These are phyloP conservation scores for Caenorhabditis japonica DNA, from an alignment of 2,888 invertebrate genomes.

Conservation along the genomic window DNA sequence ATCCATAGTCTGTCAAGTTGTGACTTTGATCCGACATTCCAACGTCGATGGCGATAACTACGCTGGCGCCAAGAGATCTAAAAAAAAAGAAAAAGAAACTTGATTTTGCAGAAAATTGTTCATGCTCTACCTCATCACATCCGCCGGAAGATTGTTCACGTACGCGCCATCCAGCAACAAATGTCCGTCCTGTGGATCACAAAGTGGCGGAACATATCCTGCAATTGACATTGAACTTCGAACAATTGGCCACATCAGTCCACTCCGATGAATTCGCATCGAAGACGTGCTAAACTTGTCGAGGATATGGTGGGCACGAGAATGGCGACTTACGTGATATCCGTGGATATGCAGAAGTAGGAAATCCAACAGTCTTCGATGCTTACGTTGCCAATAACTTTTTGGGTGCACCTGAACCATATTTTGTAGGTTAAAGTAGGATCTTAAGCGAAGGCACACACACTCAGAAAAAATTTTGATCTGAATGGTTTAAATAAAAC, in stretches of 20 bases:
- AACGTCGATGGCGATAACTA: slow-evolving; percentile 96
- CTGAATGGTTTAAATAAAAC: neutral
- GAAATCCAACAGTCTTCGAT: slow-evolving; percentile 99
- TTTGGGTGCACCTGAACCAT: slow-evolving; percentile 78
- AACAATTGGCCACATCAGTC: slow-evolving; percentile 92
- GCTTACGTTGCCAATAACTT: slow-evolving; percentile 91
- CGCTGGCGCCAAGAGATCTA: slow-evolving; percentile 90
- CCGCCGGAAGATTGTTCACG: slow-evolving; percentile 99
- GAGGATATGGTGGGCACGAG: neutral
- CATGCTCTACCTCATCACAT: slow-evolving; percentile 77
- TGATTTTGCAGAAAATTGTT: neutral
- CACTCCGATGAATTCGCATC: slow-evolving; percentile 70
- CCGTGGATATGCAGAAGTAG: slow-evolving; percentile 97
- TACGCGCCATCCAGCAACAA: slow-evolving; percentile 99
- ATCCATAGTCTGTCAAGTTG: slow-evolving; percentile 96
- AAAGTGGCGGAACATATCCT: slow-evolving; percentile 98
- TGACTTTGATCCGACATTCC: slow-evolving; percentile 90
- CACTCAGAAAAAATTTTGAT: neutral
- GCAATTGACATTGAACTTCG: slow-evolving; percentile 97
- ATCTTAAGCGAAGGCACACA: neutral
- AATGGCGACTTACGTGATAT: slow-evolving; percentile 84
- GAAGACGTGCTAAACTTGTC: slow-evolving; percentile 62
- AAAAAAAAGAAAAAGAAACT: slow-evolving; percentile 62
- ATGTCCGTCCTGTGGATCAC: slow-evolving; percentile 98
- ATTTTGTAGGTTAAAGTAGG: neutral